These are phyloP conservation scores for Temnopleurus reevesii DNA, from an alignment of 53 echinoderm and acorn worm species.

Conservation along the genomic window DNA sequence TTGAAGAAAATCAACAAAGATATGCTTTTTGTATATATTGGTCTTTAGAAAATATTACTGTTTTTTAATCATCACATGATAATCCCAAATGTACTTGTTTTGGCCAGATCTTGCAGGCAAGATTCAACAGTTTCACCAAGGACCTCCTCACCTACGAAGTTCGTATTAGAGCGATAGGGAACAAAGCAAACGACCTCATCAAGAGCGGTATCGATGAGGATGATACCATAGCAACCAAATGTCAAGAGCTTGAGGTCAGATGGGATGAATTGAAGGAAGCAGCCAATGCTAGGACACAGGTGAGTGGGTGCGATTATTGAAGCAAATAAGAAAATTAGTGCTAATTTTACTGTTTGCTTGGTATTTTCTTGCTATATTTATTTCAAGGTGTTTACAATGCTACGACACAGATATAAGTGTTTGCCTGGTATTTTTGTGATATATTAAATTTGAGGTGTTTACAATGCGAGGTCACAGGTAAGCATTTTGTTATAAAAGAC, in stretches of 20 bases:
- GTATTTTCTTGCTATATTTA: too few species aligned
- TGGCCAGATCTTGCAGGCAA: conserved; percentile 69
- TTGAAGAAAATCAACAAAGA: too few species aligned
- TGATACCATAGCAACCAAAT: conserved; percentile 62
- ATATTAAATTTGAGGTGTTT: too few species aligned
- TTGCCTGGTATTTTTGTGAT: too few species aligned
- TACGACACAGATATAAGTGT: too few species aligned
- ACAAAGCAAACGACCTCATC: conserved; percentile 60
- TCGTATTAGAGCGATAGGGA: conserved; percentile 55
- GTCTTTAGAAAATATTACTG: too few species aligned
- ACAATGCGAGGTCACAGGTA: too few species aligned
- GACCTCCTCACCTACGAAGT: conserved; percentile 70
- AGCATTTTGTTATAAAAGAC: too few species aligned
- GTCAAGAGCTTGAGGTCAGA: conserved; percentile 71
- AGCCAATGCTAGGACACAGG: conserved; percentile 80
- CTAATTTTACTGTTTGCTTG: background rate
- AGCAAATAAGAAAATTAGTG: background rate
- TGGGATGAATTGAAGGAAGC: conserved; percentile 87
- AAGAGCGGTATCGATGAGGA: conserved; percentile 65
- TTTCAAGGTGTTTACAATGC: too few species aligned
- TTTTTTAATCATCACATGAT: too few species aligned
- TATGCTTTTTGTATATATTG: too few species aligned
- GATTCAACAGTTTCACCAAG: conserved; percentile 76
- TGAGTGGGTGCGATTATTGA: conserved; percentile 30
- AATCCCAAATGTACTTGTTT: too few species aligned